Percentiles rank a stretch among this genome's conserved stretches.
phyloP scores from a whole-genome alignment of 2,113 vertebrate genomes.

The Amblyopsis rosae region DNA sequence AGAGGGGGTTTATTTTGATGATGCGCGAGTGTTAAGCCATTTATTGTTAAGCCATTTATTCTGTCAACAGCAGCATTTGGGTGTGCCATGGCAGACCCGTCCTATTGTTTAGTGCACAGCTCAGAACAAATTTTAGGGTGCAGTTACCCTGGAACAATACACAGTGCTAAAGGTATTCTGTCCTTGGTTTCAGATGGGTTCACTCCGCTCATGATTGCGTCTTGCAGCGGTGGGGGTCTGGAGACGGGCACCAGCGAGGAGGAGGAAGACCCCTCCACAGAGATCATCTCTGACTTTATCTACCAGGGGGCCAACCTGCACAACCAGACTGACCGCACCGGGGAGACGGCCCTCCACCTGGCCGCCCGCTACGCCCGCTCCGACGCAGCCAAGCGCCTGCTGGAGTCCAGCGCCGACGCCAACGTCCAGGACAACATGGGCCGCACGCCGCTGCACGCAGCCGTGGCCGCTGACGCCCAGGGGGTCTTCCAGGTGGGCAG shows the following conservation, averaged over 20 bases:
- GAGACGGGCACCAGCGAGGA: constrained; percentile 94
- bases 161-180: background rate
- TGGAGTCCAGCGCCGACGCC: constrained; percentile 94
- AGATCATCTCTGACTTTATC: constrained; percentile 96
- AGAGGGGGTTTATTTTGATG: too few relatives aligned
- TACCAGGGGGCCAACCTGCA: constrained; percentile 96
- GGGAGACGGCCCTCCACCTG: constrained; percentile 93
- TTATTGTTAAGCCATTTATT: too few relatives aligned
- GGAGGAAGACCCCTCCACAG: constrained; percentile 90
- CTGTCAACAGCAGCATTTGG: too few relatives aligned
- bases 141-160: too few relatives aligned
- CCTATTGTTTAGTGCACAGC: too few relatives aligned
- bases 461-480: constrained; percentile 93
- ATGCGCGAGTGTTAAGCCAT: too few relatives aligned
- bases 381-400: constrained; percentile 93
- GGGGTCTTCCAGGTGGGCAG: constrained; percentile 93
- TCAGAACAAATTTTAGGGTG: too few relatives aligned
- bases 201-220: constrained; percentile 98
- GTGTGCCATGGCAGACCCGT: too few relatives aligned
- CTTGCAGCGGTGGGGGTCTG: constrained; percentile 94
- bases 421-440: constrained; percentile 99
- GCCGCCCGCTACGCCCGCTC: constrained; percentile 94
- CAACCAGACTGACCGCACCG: constrained; percentile 97
- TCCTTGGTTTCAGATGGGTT: constrained; percentile 84
- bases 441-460: constrained; percentile 90